Percentiles rank a stretch among this genome's conserved stretches.
Conservation (phyloP, 2,113 vertebrate species). For the Vicugna pacos region DNA sequence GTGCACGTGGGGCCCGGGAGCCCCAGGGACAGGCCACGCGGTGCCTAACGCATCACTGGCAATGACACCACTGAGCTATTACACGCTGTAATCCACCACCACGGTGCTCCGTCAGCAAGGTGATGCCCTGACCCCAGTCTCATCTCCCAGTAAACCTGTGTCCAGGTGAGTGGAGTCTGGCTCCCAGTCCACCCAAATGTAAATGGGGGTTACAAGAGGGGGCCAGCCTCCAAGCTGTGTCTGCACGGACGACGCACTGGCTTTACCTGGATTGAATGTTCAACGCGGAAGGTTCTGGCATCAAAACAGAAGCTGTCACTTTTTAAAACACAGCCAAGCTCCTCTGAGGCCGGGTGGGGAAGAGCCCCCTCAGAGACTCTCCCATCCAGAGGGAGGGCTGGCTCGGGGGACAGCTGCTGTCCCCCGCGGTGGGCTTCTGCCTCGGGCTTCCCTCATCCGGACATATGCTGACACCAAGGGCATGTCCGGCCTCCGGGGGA, state of each 20-base stretch:
- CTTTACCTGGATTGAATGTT: neutral
- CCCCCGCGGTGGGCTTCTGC: neutral
- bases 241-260: fast-evolving
- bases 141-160: neutral
- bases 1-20: neutral
- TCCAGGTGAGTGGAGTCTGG: neutral
- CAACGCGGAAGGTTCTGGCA: fast-evolving
- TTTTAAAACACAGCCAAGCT: neutral
- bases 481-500: neutral
- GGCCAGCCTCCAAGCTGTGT: neutral
- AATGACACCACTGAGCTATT: fast-evolving
- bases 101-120: no score
- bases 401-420: fast-evolving
- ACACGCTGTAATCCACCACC: neutral
- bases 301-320: neutral
- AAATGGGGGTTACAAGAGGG: no score
- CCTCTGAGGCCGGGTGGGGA: neutral
- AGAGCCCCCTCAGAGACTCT: neutral
- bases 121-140: neutral
- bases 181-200: neutral
- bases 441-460: no score
- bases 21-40: neutral
- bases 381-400: no score
- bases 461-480: neutral
- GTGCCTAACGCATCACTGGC: fast-evolving